Base-by-base conservation (phyloP, 2,113 vertebrate genomes). In the Suricata suricatta region DNA sequence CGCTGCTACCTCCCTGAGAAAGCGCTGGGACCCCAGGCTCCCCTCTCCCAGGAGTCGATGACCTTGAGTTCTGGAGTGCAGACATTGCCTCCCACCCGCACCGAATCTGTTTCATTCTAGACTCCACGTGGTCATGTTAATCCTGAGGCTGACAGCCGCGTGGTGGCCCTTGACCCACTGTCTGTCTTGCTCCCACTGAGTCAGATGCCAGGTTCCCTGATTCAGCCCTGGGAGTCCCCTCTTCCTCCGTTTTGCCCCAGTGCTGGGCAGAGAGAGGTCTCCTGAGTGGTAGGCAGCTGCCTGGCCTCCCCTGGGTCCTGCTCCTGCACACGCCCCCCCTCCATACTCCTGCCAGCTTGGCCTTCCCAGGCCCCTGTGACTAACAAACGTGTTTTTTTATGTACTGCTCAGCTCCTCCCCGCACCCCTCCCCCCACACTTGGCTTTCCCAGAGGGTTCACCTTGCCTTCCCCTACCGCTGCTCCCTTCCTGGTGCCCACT, bases 61-160 rank as follows among this genome's bases (percentile, higher is more conserved):
- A 23, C 68, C 27, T 41, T 23, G 31, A 31, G 11, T n/a, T 81
- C 16, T 0, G 7, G 76, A 23, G 16, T 25, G 16, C 27, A 12
- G 2, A 23, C 69, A 6, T 14, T 3, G 35, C 38, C 86, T 77
- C 38, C 52, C 17, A 0, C 35, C 11, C 54, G 35, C 10, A 1
- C 90, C 54, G 25, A 1, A 21, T 38, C 27, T 47, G 21, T 79
- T 41, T 64, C 7, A 7, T 23, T 41, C 21, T 25, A 19, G 23
- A 23, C 21, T 8, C 19, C 5, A 38, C 5, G 29, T 21, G 3
- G 29, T 19, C 12, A 23, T 19, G 10, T 38, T 23, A 13, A 3
- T 23, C 17, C 54, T 0, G 29, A 41, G 27, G 5, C 41, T 16
- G 4, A 29, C 3, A 38, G 3, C 27, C 0, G 1, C 84, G 0